These are phyloP conservation scores for Gadus macrocephalus DNA, from an alignment of 2,113 vertebrate genomes.

Conservation along the genomic window DNA sequence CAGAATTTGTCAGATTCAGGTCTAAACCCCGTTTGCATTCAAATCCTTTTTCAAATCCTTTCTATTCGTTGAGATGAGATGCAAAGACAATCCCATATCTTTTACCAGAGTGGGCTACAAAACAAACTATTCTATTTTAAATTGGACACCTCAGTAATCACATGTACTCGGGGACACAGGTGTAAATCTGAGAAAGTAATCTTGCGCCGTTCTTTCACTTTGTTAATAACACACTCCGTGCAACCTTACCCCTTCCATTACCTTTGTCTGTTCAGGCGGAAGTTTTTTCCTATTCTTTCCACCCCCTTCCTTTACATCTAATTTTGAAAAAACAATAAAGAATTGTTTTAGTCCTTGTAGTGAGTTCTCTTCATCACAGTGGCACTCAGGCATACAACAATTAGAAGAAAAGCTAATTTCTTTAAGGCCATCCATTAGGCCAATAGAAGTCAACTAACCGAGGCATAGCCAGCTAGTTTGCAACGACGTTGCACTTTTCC, in stretches of 20 bases:
- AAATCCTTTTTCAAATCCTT: slow-evolving; percentile 20
- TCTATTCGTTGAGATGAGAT: slow-evolving; percentile 16
- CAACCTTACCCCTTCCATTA: background rate
- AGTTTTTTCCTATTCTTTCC: background rate
- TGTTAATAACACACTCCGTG: background rate
- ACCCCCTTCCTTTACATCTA: background rate
- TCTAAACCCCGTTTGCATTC: background rate
- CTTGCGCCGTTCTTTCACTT: slow-evolving; percentile 2
- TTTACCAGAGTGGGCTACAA: slow-evolving; percentile 5
- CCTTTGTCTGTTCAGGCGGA: background rate
- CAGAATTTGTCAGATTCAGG: background rate
- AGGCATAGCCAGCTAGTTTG: background rate
- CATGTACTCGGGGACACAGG: background rate
- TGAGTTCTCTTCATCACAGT: background rate
- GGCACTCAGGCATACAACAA: background rate
- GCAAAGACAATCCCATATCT: slow-evolving; percentile 6
- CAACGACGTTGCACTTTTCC: background rate
- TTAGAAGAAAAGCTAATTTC: background rate
- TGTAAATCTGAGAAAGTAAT: slow-evolving; percentile 16
- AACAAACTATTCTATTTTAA: slow-evolving; percentile 5
- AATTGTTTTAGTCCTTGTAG: background rate
- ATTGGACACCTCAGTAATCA: slow-evolving; percentile 10
- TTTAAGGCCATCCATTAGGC: background rate
- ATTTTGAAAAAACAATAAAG: background rate
- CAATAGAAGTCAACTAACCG: background rate